Conservation (phyloP, 2,797 vertebrate species). For the Paguma larvata region DNA sequence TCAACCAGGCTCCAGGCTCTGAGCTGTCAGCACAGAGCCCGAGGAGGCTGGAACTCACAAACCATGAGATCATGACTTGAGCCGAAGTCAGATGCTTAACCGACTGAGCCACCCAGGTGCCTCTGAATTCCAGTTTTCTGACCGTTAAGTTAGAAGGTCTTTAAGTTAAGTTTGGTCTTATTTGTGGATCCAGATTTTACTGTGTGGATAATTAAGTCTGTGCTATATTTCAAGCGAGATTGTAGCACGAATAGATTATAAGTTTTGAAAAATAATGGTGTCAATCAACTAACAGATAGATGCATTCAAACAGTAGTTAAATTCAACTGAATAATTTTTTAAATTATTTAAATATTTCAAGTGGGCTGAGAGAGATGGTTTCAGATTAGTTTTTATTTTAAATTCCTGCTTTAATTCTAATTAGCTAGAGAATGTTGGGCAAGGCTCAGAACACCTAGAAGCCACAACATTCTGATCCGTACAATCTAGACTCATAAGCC, state of each 20-base stretch:
- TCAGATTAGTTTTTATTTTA: conserved; percentile 36
- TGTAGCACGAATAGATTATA: neutral
- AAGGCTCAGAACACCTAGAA: neutral
- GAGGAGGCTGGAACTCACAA: neutral
- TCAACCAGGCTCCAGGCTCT: no score
- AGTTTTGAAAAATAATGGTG: conserved; percentile 14
- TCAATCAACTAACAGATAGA: conserved; percentile 11
- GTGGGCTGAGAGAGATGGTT: neutral
- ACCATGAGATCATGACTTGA: neutral
- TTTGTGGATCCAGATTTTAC: conserved; percentile 21
- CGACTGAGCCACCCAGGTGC: neutral
- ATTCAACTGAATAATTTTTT: conserved; percentile 2
- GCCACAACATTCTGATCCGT: neutral
- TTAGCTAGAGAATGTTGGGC: neutral
- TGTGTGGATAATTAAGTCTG: neutral
- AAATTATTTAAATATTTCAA: conserved; percentile 56
- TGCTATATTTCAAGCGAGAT: neutral
- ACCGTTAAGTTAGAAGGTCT: neutral
- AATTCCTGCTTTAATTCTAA: conserved; percentile 32
- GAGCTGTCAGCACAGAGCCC: no score
- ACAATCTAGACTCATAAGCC: neutral
- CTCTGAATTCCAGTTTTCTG: neutral
- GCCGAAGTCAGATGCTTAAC: no score
- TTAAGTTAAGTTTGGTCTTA: neutral
- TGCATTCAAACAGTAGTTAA: neutral